These are phyloP conservation scores for Sebastes jordani DNA, from an alignment of 2,797 vertebrate species.

Conservation along the genomic window DNA sequence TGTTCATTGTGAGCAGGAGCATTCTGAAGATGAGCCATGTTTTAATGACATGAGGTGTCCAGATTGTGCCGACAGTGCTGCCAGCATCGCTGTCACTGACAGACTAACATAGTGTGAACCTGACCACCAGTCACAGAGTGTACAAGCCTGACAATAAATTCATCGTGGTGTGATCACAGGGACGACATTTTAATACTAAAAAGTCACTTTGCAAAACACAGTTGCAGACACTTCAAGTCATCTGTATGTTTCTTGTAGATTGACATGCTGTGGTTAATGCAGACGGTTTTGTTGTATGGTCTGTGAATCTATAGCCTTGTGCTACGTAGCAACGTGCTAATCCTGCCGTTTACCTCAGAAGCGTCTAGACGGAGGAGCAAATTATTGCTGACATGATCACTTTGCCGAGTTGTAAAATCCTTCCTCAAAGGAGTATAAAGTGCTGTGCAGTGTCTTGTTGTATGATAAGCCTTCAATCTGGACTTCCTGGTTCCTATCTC, in stretches of 20 bases:
- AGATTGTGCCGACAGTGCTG: conserved; percentile 38
- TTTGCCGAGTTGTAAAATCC: conserved; percentile 44
- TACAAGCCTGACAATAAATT: conserved; percentile 14
- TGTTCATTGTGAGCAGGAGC: not conserved
- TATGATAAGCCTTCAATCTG: conserved; percentile 25
- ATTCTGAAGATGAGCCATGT: conserved; percentile 23
- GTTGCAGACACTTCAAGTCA: not conserved
- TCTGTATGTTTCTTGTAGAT: not conserved
- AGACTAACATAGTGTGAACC: conserved; percentile 33
- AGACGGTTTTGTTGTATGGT: not conserved
- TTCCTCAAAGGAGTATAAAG: conserved; percentile 37
- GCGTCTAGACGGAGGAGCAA: conserved; percentile 1
- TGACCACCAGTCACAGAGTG: conserved; percentile 23
- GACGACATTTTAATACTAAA: not conserved
- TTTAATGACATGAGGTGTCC: conserved; percentile 38
- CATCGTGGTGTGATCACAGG: not conserved
- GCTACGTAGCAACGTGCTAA: not conserved
- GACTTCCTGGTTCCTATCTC: conserved; percentile 43
- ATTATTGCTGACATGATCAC: conserved; percentile 28
- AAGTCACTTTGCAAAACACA: not conserved
- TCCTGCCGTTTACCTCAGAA: not conserved
- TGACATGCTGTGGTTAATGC: not conserved
- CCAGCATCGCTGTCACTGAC: conserved; percentile 30
- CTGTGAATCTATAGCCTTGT: not conserved
- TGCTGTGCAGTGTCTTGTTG: conserved; percentile 18